Evolutionary conservation across 2,888 invertebrate genomes (phyloP).

Genomic region (Liodrosophila aerea): DNA sequence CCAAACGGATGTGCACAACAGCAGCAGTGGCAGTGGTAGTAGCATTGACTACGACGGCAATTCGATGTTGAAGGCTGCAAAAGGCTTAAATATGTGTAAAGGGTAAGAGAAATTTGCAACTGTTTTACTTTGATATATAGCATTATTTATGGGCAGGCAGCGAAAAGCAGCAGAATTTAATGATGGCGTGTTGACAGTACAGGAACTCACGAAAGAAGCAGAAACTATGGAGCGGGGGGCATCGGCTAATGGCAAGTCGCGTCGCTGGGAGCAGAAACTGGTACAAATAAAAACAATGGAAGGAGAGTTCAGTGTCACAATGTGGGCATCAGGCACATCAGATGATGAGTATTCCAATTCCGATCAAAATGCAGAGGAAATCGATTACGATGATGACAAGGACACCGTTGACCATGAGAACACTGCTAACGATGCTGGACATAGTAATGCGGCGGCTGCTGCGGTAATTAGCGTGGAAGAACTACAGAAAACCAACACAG

Average conservation of each 20-base stretch:
- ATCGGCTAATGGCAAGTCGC: slow-evolving; percentile 85
- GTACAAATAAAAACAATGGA: slow-evolving; percentile 99
- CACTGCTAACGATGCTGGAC: slow-evolving; percentile 4
- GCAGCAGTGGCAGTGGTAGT: no score
- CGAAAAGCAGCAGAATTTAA: no score
- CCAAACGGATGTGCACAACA: no score
- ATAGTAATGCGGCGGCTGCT: not conserved
- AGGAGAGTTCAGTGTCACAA: slow-evolving; percentile 98
- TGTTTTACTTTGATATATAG: no score
- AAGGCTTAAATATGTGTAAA: no score
- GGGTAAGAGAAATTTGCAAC: no score
- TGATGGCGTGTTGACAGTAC: no score
- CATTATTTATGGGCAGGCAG: no score
- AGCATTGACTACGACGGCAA: no score
- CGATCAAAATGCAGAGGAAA: slow-evolving; percentile 91
- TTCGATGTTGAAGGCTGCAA: no score
- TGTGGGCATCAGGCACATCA: slow-evolving; percentile 96
- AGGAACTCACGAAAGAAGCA: no score
- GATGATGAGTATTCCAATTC: slow-evolving; percentile 96
- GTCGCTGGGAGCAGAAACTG: slow-evolving; percentile 98
- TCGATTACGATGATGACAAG: slow-evolving; percentile 83
- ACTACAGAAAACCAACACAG: slow-evolving; percentile 24
- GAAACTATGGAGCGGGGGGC: no score
- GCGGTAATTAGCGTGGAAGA: slow-evolving; percentile 7
- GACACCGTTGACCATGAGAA: slow-evolving; percentile 83